A percentile compares a stretch with the other conserved stretches of the same genome.
phyloP scores from a whole-genome alignment of 1,140 invertebrate genomes.

The Mizuhopecten yessoensis region DNA sequence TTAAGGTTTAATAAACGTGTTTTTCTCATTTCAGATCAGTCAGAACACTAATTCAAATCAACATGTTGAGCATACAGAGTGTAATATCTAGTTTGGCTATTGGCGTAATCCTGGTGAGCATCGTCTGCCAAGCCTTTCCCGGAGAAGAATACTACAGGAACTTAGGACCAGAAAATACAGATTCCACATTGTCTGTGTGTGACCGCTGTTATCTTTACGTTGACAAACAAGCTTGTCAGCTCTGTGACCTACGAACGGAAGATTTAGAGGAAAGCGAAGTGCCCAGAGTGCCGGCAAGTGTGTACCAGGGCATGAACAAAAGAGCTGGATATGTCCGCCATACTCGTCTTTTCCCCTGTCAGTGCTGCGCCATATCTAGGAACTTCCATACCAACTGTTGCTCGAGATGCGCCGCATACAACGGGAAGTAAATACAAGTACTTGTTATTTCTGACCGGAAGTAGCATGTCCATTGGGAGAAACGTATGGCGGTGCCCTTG shows the following conservation, averaged over 20 bases:
- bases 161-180: background rate
- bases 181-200: background rate
- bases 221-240: background rate
- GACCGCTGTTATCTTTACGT: background rate
- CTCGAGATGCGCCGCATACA: background rate
- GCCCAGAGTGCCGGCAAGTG: background rate
- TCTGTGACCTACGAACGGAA: background rate
- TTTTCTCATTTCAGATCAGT: background rate
- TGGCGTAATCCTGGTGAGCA: background rate
- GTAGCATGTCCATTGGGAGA: background rate
- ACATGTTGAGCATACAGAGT: background rate
- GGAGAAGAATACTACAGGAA: background rate
- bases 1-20: too few relatives aligned
- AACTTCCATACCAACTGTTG: background rate
- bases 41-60: background rate
- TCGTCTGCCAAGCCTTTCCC: background rate
- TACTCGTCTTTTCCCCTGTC: background rate
- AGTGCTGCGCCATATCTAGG: background rate
- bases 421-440: background rate
- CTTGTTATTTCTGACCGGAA: background rate
- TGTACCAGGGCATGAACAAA: background rate
- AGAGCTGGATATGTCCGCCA: background rate
- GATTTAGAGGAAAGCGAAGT: background rate
- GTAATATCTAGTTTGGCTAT: background rate
- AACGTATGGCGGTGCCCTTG: background rate